Base-by-base conservation (phyloP, 1,140 invertebrate species). In the Zaprionus davidi region DNA sequence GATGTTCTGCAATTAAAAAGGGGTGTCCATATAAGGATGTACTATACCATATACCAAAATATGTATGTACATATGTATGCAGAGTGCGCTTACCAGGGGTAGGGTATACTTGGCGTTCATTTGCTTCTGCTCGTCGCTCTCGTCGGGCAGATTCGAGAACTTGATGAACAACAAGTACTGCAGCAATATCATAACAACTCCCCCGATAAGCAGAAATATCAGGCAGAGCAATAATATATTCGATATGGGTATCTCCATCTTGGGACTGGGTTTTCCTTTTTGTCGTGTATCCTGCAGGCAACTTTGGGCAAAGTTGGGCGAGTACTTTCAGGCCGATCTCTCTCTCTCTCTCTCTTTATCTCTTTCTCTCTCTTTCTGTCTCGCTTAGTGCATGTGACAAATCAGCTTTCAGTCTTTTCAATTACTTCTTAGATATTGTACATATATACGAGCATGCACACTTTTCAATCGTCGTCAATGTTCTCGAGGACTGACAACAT, bases 101-200 rank as follows among this genome's bases (percentile, higher is more conserved):
- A 94, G 75, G 36, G 79, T 85, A 81, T 93, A 94, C 51, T 93
- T 93, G 44, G 92, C 90, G 26, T 92, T 91, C 59, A 93, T 93
- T 57, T 91, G 79, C 74, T 92, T 93, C 53, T 93, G 91, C 53
- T 90, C 82, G 53, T 90, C 90, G 60, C 86, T 93, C 56, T 92
- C 75, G 28, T 93, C 93, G 51, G 92, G 93, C 69, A 93, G 84
- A 70, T 93, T 93, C 46, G 93, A 93, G 78, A 93, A 94, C 74
- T 92, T 92, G 55, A 94, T 91, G 57, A 94, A 93, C 28, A 94
- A 83, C 77, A 94, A 93, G 87, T 94, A 94, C 81, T 94, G 94
- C 15, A 94, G 81, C 60, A 93, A 83, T 62, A 94, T 82, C 66
- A 93, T 94, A 58, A 94, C 77, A 65, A 94, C 93, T 46, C 93